A percentile compares a stretch with the other conserved stretches of the same genome.
Evolutionary conservation across 2,888 invertebrate genomes (phyloP).

Genomic region (Acronicta leporina): DNA sequence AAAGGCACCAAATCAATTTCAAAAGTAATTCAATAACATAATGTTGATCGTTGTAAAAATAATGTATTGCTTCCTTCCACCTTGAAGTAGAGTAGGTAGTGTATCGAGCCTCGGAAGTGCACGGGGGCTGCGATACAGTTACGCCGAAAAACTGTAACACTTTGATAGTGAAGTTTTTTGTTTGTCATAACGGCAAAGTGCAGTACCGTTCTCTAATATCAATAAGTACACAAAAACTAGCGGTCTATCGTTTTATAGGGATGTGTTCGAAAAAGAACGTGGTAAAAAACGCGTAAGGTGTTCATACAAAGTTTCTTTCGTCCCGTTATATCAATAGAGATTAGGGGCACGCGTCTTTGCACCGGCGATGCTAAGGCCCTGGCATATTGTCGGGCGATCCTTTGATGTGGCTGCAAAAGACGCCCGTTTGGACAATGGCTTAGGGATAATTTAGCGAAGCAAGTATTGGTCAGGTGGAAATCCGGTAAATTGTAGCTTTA

Average conservation of each 20-base stretch:
- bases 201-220: conserved; percentile 79
- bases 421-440: conserved; percentile 72
- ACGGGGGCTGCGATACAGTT: conserved; percentile 82
- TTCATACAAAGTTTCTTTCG: conserved; percentile 76
- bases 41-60: conserved; percentile 83
- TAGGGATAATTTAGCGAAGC: conserved; percentile 73
- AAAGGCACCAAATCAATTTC: conserved; percentile 81
- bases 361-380: conserved; percentile 67
- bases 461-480: conserved; percentile 76
- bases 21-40: conserved; percentile 89
- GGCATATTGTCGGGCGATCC: conserved; percentile 74
- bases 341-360: conserved; percentile 86
- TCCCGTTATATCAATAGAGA: conserved; percentile 88
- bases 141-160: conserved; percentile 86
- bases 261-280: conserved; percentile 68
- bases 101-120: conserved; percentile 69
- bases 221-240: conserved; percentile 78
- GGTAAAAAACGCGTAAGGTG: conserved; percentile 84
- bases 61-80: conserved; percentile 89
- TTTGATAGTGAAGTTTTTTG: conserved; percentile 69
- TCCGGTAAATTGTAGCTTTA: conserved; percentile 70
- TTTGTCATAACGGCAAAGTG: conserved; percentile 79
- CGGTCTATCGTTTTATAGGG: conserved; percentile 83
- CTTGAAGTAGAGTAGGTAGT: conserved; percentile 70
- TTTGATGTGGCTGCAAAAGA: conserved; percentile 87